phyloP scores from a whole-genome alignment of 2,113 vertebrate species.

The Baryphthengus martii region DNA sequence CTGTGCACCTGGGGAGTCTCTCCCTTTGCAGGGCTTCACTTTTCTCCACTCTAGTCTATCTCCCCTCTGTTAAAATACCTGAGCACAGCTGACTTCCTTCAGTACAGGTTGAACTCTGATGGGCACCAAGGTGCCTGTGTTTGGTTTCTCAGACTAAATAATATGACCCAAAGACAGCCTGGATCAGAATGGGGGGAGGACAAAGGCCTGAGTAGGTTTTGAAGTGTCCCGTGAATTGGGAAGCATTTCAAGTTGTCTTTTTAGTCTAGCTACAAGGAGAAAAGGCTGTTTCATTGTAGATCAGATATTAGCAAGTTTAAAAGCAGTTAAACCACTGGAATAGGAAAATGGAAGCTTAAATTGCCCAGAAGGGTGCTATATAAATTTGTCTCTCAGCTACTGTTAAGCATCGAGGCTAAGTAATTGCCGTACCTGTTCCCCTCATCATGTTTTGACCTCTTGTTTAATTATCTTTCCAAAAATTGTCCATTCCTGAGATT shows the following conservation, averaged over 20 bases:
- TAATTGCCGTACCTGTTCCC: neutral
- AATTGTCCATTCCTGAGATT: neutral
- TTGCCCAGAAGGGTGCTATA: neutral
- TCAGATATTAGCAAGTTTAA: neutral
- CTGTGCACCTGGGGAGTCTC: fast-evolving
- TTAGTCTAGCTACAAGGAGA: neutral
- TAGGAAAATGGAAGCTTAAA: neutral
- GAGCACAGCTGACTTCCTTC: neutral
- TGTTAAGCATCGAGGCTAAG: neutral
- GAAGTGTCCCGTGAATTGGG: neutral
- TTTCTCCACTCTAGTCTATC: neutral
- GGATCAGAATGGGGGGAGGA: neutral
- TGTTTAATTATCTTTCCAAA: slow-evolving; percentile 15
- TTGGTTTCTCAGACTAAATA: neutral
- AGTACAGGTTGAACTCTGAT: neutral
- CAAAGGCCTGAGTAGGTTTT: neutral
- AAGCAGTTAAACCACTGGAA: neutral
- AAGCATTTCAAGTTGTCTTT: neutral
- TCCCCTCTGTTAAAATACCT: neutral
- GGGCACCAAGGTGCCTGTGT: fast-evolving
- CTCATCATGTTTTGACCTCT: neutral
- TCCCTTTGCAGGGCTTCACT: neutral
- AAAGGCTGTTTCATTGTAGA: neutral
- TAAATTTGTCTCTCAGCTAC: neutral
- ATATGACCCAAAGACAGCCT: neutral